Evolutionary conservation across 1,140 invertebrate species (phyloP), one percentile per base, ranked within the genome.

Genomic region (Trialeurodes vaporariorum): DNA sequence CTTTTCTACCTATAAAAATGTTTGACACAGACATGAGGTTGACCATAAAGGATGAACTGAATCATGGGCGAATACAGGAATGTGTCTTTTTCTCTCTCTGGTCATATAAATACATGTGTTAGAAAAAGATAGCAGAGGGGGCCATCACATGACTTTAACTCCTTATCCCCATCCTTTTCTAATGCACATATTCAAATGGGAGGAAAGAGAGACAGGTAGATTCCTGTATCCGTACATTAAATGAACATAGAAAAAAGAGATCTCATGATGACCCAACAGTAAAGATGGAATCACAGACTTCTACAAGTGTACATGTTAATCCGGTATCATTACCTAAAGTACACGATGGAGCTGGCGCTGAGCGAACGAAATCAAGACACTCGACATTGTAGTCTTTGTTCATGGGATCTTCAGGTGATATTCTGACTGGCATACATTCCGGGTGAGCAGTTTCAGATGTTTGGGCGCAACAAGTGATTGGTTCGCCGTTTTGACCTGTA

Each of bases 281-380:
- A 63, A 63, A 63, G 2, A 24, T 21, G 25, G 25, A 63, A 25
- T 25, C 21, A 21, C 25, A 63, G 26, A 24, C 25, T 67, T 24
- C 27, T 63, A 40, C n/a, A 12, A 11, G 58, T 12, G 1, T 1
- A 34, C 11, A 17, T 11, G 5, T 65, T n/a, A 64, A 25, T 25
- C 58, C n/a, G 0, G 2, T 12, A 59, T 49, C 27, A 61, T 74
- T 72, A 84, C 83, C 87, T 61, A 93, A 86, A 75, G 87, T 86
- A 64, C 92, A 94, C n/a, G 88, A 90, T 5, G 91, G 91, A 1
- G 92, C 89, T 0, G 93, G 88, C 1, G 91, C 90, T 0, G 89
- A 91, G 60, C 91, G 78, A 0, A 93, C 87, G 73, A 94, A 92
- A 71, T 93, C 89, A 85, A 92, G 90, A 74, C 91, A 94, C 11